Evolutionary conservation across 2,888 invertebrate genomes (phyloP).

Genomic region (Epinotia demarniana): DNA sequence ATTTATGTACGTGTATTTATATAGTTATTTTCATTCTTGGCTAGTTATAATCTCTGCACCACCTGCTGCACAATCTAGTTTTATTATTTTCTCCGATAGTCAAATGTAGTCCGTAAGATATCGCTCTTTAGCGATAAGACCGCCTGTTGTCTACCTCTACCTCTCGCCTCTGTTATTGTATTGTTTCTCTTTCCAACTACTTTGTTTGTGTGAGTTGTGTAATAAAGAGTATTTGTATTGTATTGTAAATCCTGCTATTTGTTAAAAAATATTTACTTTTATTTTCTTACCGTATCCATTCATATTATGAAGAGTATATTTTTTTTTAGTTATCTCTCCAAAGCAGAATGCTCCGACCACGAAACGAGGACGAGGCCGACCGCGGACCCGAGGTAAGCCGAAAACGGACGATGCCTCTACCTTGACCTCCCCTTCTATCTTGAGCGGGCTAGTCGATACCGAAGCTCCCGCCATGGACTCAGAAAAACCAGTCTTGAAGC

Average conservation of each 20-base stretch:
- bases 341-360: not conserved
- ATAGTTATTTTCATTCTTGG: too few relatives aligned
- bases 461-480: constrained; percentile 15
- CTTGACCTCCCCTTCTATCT: constrained; percentile 30
- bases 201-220: too few relatives aligned
- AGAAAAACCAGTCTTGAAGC: constrained; percentile 13
- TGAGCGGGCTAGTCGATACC: not conserved
- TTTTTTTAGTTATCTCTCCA: constrained; percentile 12
- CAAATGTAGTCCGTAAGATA: too few relatives aligned
- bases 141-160: too few relatives aligned
- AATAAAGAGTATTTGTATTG: too few relatives aligned
- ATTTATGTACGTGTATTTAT: too few relatives aligned
- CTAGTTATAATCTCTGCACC: too few relatives aligned
- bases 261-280: not conserved
- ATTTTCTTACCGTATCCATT: not conserved
- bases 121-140: too few relatives aligned
- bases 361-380: not conserved
- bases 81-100: too few relatives aligned
- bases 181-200: too few relatives aligned
- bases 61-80: too few relatives aligned
- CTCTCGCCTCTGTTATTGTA: too few relatives aligned
- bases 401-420: constrained; percentile 4
- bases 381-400: constrained; percentile 14
- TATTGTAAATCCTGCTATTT: not conserved
- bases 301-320: not conserved